phyloP scores from a whole-genome alignment of 2,888 invertebrate genomes.

The Nebria brevicollis region DNA sequence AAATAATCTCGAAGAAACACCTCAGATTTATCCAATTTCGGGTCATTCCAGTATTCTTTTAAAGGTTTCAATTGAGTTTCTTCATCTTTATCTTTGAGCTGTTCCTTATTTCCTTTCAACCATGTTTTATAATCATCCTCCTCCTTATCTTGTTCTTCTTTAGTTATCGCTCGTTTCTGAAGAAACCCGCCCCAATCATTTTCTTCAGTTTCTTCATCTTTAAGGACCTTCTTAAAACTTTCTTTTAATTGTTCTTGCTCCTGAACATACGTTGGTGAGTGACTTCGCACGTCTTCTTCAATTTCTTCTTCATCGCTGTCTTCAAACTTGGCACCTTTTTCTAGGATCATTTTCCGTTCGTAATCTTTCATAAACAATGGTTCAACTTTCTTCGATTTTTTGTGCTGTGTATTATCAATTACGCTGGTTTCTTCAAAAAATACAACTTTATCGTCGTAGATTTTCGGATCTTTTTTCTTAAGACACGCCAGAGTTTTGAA shows the following conservation, averaged over 20 bases:
- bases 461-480: conserved; percentile 88
- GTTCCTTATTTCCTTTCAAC: conserved; percentile 78
- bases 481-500: conserved; percentile 85
- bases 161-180: conserved; percentile 66
- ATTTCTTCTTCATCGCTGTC: conserved; percentile 59
- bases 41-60: conserved; percentile 86
- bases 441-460: conserved; percentile 80
- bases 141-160: conserved; percentile 65
- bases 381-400: conserved; percentile 65
- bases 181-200: conserved; percentile 67
- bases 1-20: conserved; percentile 93
- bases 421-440: conserved; percentile 69
- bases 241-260: conserved; percentile 75
- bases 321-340: conserved; percentile 71
- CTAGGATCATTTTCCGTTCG: conserved; percentile 78
- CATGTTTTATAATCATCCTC: conserved; percentile 78
- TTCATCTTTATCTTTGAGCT: conserved; percentile 68
- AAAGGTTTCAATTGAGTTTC: conserved; percentile 77
- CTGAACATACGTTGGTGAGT: conserved; percentile 70
- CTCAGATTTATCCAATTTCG: conserved; percentile 83
- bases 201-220: conserved; percentile 65
- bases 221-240: conserved; percentile 69
- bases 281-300: conserved; percentile 48
- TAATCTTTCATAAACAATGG: conserved; percentile 80
- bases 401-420: conserved; percentile 38